A percentile compares a stretch with the other conserved stretches of the same genome.
Conservation (phyloP, 2,113 vertebrate species). For the Cichladusa arquata region DNA sequence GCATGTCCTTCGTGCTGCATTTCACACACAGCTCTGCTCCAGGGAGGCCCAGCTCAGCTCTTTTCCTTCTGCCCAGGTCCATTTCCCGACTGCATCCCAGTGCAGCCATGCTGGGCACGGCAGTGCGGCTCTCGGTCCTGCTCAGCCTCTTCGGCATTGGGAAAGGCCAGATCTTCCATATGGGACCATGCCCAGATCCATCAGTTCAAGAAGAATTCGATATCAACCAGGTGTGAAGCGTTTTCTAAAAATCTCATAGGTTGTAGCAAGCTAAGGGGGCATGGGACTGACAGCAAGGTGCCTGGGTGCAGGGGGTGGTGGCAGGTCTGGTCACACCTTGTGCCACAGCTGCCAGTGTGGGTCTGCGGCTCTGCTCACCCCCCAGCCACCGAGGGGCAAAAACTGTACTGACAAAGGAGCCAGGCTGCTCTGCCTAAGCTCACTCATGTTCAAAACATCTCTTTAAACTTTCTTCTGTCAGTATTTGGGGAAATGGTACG, state of each 20-base stretch:
- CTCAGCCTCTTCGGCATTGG: background rate
- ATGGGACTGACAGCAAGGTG: background rate
- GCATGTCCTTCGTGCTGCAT: fast-evolving
- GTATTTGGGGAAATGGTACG: conserved; percentile 86
- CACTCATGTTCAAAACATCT: background rate
- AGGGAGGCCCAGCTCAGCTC: background rate
- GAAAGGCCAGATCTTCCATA: conserved; percentile 80
- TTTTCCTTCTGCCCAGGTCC: background rate
- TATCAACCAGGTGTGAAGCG: conserved; percentile 78
- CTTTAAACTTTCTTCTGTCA: conserved; percentile 50
- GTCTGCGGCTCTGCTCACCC: background rate
- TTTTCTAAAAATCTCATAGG: background rate
- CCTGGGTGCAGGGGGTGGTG: background rate
- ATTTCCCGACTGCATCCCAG: background rate
- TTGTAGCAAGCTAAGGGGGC: fast-evolving
- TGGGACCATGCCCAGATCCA: conserved; percentile 84
- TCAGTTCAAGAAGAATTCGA: conserved; percentile 80
- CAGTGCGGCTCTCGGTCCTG: background rate
- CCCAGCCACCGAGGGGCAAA: fast-evolving
- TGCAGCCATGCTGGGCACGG: background rate
- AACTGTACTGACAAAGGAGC: background rate
- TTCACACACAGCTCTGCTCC: background rate
- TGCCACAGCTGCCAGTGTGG: background rate
- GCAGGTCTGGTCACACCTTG: background rate
- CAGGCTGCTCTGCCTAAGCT: background rate